Conservation (phyloP, 2,888 invertebrate genomes). For the Dorcus hopei region DNA sequence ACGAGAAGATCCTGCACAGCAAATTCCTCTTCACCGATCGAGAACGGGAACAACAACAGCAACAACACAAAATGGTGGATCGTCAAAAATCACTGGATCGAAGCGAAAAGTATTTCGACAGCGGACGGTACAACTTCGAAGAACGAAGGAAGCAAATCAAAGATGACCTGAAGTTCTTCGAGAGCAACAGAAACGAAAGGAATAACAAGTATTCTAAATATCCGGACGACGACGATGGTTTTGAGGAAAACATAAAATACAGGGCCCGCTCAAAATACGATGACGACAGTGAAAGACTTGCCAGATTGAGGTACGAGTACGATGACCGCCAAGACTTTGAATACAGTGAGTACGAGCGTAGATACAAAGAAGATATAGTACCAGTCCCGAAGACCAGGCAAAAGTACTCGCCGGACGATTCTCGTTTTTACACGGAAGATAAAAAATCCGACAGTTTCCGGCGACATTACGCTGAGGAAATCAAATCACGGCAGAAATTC, state of each 20-base stretch:
- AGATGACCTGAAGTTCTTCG: constrained; percentile 14
- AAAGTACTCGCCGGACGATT: constrained; percentile 28
- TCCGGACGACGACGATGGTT: constrained; percentile 39
- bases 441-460: constrained; percentile 6
- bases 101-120: constrained; percentile 12
- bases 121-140: constrained; percentile 20
- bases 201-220: constrained; percentile 12
- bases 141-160: constrained; percentile 23
- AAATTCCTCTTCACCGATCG: constrained; percentile 24
- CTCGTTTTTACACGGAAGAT: constrained; percentile 27
- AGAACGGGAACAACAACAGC: constrained; percentile 10
- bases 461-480: constrained; percentile 9
- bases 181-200: constrained; percentile 6
- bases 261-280: constrained; percentile 12
- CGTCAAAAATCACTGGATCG: constrained; percentile 34
- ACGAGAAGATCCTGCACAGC: constrained; percentile 45
- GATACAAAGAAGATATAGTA: constrained; percentile 16
- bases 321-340: constrained; percentile 10
- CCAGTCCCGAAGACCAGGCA: constrained; percentile 39
- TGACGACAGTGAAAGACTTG: constrained; percentile 6
- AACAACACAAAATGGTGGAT: constrained; percentile 32
- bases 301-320: constrained; percentile 1
- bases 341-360: constrained; percentile 28
- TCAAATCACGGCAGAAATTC: constrained; percentile 20
- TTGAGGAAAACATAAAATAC: constrained; percentile 39